phyloP scores from a whole-genome alignment of 2,888 invertebrate species.

The Cantharis rufa region DNA sequence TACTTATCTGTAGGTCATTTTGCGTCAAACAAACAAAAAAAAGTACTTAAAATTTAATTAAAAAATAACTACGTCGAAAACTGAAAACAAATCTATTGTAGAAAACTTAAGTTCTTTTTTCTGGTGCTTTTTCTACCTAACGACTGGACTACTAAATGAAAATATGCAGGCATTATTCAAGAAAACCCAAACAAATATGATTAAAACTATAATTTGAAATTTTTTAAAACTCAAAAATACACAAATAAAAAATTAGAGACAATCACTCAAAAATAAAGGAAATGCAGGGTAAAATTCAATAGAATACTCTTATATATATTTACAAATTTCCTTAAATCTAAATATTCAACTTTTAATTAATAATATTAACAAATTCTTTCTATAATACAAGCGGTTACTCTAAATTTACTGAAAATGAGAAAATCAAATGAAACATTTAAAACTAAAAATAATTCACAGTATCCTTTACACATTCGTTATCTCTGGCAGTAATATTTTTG shows the following conservation, averaged over 20 bases:
- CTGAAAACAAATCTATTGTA: too few species aligned
- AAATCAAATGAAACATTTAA: background rate
- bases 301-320: background rate
- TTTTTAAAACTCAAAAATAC: background rate
- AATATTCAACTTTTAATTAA: background rate
- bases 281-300: background rate
- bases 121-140: too few species aligned
- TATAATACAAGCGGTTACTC: background rate
- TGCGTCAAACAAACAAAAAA: too few species aligned
- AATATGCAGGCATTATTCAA: too few species aligned
- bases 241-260: background rate
- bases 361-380: background rate
- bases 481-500: background rate
- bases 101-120: too few species aligned
- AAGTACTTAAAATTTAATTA: too few species aligned
- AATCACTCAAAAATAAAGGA: background rate
- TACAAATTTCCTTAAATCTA: background rate
- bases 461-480: background rate
- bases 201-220: background rate
- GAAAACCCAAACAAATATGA: background rate
- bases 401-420: background rate
- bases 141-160: too few species aligned
- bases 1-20: too few species aligned
- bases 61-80: too few species aligned
- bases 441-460: background rate